Evolutionary conservation across 2,113 vertebrate species (phyloP).

Genomic region (Ornithorhynchus anatinus): DNA sequence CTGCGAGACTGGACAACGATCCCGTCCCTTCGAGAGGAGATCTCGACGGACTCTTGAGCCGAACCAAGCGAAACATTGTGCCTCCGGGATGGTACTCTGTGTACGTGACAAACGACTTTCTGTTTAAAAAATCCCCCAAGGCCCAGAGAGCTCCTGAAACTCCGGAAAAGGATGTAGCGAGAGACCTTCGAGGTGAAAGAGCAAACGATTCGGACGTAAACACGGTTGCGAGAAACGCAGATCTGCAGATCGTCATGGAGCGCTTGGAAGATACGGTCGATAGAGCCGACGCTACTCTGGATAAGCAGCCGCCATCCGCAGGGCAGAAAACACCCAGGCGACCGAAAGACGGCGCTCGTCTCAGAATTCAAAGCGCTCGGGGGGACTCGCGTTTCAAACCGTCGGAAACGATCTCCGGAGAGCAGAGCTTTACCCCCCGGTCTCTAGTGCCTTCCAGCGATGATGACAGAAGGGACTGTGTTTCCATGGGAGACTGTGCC

Average conservation of each 20-base stretch:
- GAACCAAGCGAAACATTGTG: constrained; percentile 82
- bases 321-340: constrained; percentile 62
- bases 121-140: constrained; percentile 69
- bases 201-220: constrained; percentile 60
- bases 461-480: constrained; percentile 38
- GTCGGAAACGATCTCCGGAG: constrained; percentile 38
- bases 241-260: constrained; percentile 76
- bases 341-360: constrained; percentile 43
- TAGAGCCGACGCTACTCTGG: constrained; percentile 56
- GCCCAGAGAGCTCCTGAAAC: constrained; percentile 55
- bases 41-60: constrained; percentile 56
- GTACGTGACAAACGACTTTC: constrained; percentile 86
- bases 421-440: constrained; percentile 53
- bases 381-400: constrained; percentile 40
- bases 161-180: constrained; percentile 43
- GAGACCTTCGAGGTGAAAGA: constrained; percentile 50
- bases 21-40: constrained; percentile 38
- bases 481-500: constrained; percentile 25
- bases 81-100: constrained; percentile 86
- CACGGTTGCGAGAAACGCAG: constrained; percentile 70
- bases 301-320: constrained; percentile 44
- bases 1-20: constrained; percentile 19
- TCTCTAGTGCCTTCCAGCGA: constrained; percentile 26
- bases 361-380: constrained; percentile 39
- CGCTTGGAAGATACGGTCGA: constrained; percentile 76